Conservation (phyloP, 2,888 invertebrate species). For the Scotopteryx bipunctaria region DNA sequence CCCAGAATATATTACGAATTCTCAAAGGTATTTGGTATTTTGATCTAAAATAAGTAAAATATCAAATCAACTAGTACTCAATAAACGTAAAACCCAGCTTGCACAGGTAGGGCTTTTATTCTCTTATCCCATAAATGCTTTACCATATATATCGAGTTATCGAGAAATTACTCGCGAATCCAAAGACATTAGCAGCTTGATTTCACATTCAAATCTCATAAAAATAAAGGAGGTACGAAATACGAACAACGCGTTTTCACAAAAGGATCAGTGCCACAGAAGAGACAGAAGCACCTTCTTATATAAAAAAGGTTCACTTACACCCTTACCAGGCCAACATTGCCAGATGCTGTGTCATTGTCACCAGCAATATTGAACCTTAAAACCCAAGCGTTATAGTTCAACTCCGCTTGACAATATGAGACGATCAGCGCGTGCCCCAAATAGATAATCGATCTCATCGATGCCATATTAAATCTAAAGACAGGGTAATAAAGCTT, state of each 20-base stretch:
- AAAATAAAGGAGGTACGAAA: conserved; percentile 13
- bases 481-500: conserved; percentile 12
- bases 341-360: not conserved
- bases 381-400: not conserved
- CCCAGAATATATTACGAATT: too few species aligned
- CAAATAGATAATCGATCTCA: not conserved
- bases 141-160: conserved; percentile 8
- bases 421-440: not conserved
- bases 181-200: conserved; percentile 18
- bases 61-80: too few species aligned
- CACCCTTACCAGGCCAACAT: not conserved
- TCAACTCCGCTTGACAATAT: not conserved
- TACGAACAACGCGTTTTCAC: conserved; percentile 13
- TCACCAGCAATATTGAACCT: not conserved
- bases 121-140: not conserved
- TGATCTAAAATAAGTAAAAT: too few species aligned
- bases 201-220: conserved; percentile 25
- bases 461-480: conserved; percentile 2
- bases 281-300: not conserved
- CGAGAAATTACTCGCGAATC: conserved; percentile 7
- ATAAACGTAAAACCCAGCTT: not conserved
- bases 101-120: not conserved
- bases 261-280: not conserved
- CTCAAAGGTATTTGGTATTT: too few species aligned
- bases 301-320: not conserved